phyloP scores from a whole-genome alignment of 2,888 invertebrate species.

The Drosophila paramelanica region DNA sequence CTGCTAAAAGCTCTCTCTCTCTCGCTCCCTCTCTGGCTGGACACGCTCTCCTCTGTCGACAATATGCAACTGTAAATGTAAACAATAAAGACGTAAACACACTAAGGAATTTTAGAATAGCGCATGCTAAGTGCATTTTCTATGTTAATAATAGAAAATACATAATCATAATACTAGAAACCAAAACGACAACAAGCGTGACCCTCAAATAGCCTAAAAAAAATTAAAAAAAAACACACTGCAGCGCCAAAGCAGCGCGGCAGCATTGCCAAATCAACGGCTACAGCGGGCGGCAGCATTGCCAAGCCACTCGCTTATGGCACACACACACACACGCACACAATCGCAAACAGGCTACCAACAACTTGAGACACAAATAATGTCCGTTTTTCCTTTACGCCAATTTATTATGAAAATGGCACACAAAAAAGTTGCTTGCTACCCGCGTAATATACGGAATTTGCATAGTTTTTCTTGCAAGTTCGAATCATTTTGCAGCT shows the following conservation, averaged over 20 bases:
- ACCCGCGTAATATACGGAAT: neutral
- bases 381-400: slow-evolving; percentile 25
- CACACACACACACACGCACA: slow-evolving; percentile 33
- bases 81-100: slow-evolving; percentile 22
- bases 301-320: slow-evolving; percentile 50
- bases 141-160: slow-evolving; percentile 10
- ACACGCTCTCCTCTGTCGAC: slow-evolving; percentile 1
- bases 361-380: slow-evolving; percentile 45
- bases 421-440: slow-evolving; percentile 10
- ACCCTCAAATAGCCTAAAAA: slow-evolving; percentile 50
- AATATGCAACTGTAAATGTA: slow-evolving; percentile 38
- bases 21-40: neutral
- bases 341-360: slow-evolving; percentile 21
- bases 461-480: slow-evolving; percentile 29
- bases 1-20: slow-evolving; percentile 18
- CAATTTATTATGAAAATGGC: slow-evolving; percentile 17
- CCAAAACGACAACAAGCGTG: slow-evolving; percentile 44
- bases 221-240: slow-evolving; percentile 14
- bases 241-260: slow-evolving; percentile 47
- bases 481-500: slow-evolving; percentile 45
- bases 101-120: neutral
- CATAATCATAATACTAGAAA: slow-evolving; percentile 15
- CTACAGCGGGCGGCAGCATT: slow-evolving; percentile 60
- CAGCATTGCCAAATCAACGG: slow-evolving; percentile 75
- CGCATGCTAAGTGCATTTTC: neutral